Evolutionary conservation across 2,888 invertebrate species (phyloP), one percentile per base, ranked within the genome.

Genomic region (Hypena proboscidalis): DNA sequence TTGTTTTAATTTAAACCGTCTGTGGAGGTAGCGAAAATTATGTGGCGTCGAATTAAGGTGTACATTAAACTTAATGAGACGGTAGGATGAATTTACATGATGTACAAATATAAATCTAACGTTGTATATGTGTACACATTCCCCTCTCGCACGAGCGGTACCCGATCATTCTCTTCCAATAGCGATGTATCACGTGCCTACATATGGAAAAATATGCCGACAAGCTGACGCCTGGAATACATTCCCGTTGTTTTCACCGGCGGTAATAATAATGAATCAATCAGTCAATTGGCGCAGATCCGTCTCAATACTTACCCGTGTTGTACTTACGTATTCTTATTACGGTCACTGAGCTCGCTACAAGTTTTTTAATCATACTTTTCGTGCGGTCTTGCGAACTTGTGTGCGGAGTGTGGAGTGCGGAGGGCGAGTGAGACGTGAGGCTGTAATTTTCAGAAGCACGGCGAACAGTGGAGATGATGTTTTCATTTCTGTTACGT

Each of bases 341-440:
- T 70, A 67, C 70, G 72, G 72, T 70, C 73, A 69, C 62, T 60
- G 67, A 69, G 65, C 73, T 65, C 45, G 59, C 49, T 70, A 70
- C 66, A 75, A 75, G 75, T 75, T 75, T 75, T 75, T 75, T 73
- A 75, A 75, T 75, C 74, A 75, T 74, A 75, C 74, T 74, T 75
- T 65, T 69, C 57, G 70, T 67, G 70, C 60, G 73, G 68, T 67
- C 64, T 58, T 49, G 44, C 65, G 44, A 74, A 75, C 69, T 75
- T 74, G 60, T 61, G 45, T 57, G 53, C 52, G 43, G 60, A 20
- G 50, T 58, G 52, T 49, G 30, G 20, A 34, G 14, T 57, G 53
- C 52, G 43, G 60, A 20, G 50, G 56, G 52, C 51, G 30, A 34
- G 14, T 25, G 20, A 19, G 36, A 66, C 67, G 59, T 52, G 56